Conservation (phyloP, 2,797 vertebrate genomes). For the Numenius phaeopus region DNA sequence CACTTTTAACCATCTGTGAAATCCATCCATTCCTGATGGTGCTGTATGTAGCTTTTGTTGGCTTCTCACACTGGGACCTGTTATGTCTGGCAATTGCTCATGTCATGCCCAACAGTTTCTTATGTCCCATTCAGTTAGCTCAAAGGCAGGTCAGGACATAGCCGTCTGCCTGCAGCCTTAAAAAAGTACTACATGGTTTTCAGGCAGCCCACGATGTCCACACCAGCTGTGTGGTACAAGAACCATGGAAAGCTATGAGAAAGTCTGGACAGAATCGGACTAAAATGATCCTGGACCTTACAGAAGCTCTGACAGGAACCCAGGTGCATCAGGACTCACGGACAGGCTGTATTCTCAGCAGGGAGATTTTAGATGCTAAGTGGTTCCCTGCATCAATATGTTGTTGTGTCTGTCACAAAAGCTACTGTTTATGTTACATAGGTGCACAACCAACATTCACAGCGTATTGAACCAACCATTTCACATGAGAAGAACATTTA, state of each 20-base stretch:
- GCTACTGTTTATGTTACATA: neutral
- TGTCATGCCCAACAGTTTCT: neutral
- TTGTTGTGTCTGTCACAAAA: neutral
- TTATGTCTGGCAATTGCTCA: neutral
- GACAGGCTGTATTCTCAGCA: neutral
- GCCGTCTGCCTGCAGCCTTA: neutral
- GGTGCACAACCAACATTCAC: neutral
- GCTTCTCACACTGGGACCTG: neutral
- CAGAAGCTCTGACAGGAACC: neutral
- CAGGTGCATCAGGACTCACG: neutral
- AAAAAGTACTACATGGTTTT: neutral
- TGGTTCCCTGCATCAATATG: neutral
- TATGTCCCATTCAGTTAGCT: neutral
- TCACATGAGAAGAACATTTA: neutral
- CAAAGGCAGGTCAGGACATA: neutral
- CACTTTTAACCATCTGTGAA: neutral
- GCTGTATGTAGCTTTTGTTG: neutral
- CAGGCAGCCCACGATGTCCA: neutral
- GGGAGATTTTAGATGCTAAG: neutral
- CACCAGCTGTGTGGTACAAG: neutral
- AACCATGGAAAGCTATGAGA: neutral
- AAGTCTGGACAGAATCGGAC: neutral
- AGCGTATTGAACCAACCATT: neutral
- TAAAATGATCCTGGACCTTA: neutral
- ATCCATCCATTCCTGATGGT: neutral